Base-by-base conservation (phyloP, 1,140 invertebrate genomes). In the Polypedilum vanderplanki region DNA sequence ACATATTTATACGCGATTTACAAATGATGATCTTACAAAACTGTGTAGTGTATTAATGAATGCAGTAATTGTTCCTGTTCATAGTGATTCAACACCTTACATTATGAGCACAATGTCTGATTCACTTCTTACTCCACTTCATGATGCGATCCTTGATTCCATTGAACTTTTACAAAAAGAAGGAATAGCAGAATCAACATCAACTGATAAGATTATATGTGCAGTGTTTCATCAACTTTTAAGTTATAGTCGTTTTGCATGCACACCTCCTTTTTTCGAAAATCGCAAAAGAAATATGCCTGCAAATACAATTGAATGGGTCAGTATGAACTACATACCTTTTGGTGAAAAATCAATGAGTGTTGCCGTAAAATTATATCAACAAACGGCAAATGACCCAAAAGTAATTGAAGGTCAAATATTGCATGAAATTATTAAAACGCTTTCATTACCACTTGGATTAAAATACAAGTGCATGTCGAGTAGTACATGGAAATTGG, bases 321-420 rank as follows among this genome's bases (percentile, higher is more conserved):
- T 93, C n/a, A 89, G 88, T 64, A 90, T 93, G 88, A 94, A 93
- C 82, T 94, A 92, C 80, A 91, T 94, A 77, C 92, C 93, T 70
- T 96, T 95, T 84, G 93, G 93, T 77, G 93, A 95, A 80, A 90
- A 91, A 81, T 89, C 93, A 12, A 84, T 97, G 22, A 88, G 88
- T 20, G 91, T 95, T 86, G 89, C 91, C 64, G 91, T 95, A 1
- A 89, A 87, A 79, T 82, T 97, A 41, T 97, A 97, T 83, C 87
- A 91, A 79, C 89, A 90, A 79, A 93, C 92, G 22, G 93, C 93
- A 7, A 86, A 86, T 18, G 89, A 92, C 81, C 82, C 86, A 74
- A 84, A 88, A 76, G 90, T 94, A 8, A 90, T 94, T 74, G 87
- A 93, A 78, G 88, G 89, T 67, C 87, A 90, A 77, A 89, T 95